Evolutionary conservation across 2,113 vertebrate species (phyloP).

Genomic region (Pyxicephalus adspersus): DNA sequence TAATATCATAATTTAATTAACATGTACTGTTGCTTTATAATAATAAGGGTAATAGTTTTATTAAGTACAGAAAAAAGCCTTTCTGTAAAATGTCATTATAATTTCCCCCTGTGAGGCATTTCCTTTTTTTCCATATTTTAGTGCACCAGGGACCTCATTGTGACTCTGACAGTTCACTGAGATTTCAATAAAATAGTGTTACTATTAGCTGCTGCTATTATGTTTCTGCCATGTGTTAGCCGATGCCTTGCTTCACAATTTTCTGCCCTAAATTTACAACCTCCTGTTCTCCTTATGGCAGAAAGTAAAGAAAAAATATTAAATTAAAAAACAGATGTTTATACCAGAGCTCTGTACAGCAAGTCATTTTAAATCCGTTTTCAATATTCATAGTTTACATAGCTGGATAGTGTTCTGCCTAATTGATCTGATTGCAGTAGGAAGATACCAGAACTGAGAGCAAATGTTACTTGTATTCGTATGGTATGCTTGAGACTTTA

Average conservation of each 20-base stretch:
- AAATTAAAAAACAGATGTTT: slow-evolving; percentile 56
- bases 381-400: slow-evolving; percentile 51
- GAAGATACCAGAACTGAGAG: slow-evolving; percentile 42
- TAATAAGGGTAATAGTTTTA: slow-evolving; percentile 26
- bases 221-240: slow-evolving; percentile 57
- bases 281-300: slow-evolving; percentile 53
- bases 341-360: slow-evolving; percentile 42
- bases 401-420: slow-evolving; percentile 52
- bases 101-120: slow-evolving; percentile 23
- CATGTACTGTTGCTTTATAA: neutral
- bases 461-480: slow-evolving; percentile 23
- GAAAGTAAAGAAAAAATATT: slow-evolving; percentile 33
- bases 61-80: slow-evolving; percentile 18
- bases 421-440: slow-evolving; percentile 50
- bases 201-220: slow-evolving; percentile 55
- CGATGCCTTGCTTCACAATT: slow-evolving; percentile 48
- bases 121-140: slow-evolving; percentile 46
- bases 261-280: slow-evolving; percentile 54
- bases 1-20: slow-evolving; percentile 12
- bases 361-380: slow-evolving; percentile 38
- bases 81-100: slow-evolving; percentile 42
- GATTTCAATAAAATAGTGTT: slow-evolving; percentile 57
- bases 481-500: slow-evolving; percentile 12
- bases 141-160: slow-evolving; percentile 54
- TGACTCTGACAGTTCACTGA: slow-evolving; percentile 54